A percentile compares a stretch with the other conserved stretches of the same genome.
phyloP scores from a whole-genome alignment of 2,888 invertebrate genomes.

The Aquatica leii region DNA sequence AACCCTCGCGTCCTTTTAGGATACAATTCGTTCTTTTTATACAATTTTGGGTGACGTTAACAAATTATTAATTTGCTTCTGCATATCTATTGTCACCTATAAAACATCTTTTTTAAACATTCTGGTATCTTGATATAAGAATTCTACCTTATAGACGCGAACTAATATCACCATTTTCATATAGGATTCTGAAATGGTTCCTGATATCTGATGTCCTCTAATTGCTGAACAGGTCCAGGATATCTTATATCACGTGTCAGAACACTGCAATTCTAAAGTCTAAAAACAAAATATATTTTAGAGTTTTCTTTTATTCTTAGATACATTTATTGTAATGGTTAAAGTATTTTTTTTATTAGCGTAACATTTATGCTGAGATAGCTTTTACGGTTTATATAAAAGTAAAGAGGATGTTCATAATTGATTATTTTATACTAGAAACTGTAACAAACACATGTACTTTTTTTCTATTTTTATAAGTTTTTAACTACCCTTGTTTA shows the following conservation, averaged over 20 bases:
- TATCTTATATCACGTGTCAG: conserved; percentile 22
- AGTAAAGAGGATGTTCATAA: conserved; percentile 18
- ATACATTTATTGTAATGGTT: too few species aligned
- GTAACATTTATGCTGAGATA: conserved; percentile 27
- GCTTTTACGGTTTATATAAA: conserved; percentile 33
- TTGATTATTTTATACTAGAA: conserved; percentile 7
- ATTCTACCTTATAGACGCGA: conserved; percentile 20
- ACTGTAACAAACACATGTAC: background rate
- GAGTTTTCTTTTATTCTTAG: background rate
- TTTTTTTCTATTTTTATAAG: too few species aligned
- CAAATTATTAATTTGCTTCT: too few species aligned
- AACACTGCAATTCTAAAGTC: conserved; percentile 2
- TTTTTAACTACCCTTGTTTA: too few species aligned
- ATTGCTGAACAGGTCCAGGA: conserved; percentile 33
- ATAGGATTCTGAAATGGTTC: conserved; percentile 13
- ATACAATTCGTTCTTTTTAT: too few species aligned
- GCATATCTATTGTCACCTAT: too few species aligned
- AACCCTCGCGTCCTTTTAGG: too few species aligned
- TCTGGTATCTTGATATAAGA: background rate
- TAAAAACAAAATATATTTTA: background rate
- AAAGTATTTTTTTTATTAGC: conserved; percentile 14
- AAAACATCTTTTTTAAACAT: background rate
- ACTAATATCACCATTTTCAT: conserved; percentile 25
- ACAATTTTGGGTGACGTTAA: too few species aligned
- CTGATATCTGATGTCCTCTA: conserved; percentile 26